These are phyloP conservation scores for Lateolabrax maculatus DNA, from an alignment of 2,797 vertebrate species.

Conservation along the genomic window DNA sequence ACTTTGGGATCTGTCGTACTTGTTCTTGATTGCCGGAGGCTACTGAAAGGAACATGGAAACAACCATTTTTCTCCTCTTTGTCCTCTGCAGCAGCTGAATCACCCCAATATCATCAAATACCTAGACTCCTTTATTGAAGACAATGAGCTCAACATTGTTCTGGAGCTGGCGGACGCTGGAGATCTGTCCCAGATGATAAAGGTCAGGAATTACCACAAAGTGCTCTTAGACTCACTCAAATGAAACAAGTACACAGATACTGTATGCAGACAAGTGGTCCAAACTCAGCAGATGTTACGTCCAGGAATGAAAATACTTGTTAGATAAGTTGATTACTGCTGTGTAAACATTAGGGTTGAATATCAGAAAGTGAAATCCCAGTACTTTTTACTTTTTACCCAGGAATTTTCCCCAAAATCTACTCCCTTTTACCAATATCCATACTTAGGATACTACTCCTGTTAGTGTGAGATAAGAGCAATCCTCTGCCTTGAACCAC, in stretches of 20 bases:
- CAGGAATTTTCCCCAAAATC: background rate
- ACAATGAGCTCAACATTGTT: conserved; percentile 94
- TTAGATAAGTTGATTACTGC: background rate
- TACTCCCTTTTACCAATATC: background rate
- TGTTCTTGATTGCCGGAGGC: background rate
- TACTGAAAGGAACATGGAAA: background rate
- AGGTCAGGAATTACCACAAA: conserved; percentile 80
- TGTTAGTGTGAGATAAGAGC: background rate
- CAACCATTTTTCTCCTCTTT: conserved; percentile 1
- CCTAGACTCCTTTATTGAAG: conserved; percentile 94
- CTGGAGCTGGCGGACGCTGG: conserved; percentile 94
- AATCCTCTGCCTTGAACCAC: background rate
- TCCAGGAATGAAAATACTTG: background rate
- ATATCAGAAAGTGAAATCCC: background rate
- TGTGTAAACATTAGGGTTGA: background rate
- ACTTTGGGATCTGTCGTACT: background rate
- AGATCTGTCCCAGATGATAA: conserved; percentile 97
- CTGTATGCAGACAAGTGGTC: background rate
- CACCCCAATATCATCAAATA: conserved; percentile 97
- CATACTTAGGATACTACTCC: background rate
- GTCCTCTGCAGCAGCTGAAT: conserved; percentile 86
- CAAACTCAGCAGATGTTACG: background rate
- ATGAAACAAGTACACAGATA: background rate
- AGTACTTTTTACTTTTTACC: no score
- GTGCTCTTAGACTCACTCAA: background rate